These are phyloP conservation scores for Crioceris asparagi DNA, from an alignment of 2,888 invertebrate species.

Conservation along the genomic window DNA sequence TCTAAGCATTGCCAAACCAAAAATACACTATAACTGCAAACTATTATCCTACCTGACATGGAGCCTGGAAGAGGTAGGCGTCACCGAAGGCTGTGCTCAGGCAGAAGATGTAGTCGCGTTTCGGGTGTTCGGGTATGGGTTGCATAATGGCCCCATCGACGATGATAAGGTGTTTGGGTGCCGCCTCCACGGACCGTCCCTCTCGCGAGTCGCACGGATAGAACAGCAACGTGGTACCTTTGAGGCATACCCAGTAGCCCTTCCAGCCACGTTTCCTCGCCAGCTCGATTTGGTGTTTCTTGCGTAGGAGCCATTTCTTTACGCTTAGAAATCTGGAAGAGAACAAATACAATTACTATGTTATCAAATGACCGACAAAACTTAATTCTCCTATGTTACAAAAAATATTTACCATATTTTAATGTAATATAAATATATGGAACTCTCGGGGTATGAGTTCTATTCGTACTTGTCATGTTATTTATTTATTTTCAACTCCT, in stretches of 20 bases:
- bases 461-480: too few relatives aligned
- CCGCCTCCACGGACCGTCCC: conserved; percentile 81
- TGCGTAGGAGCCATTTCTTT: conserved; percentile 94
- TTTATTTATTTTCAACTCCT: too few relatives aligned
- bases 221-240: conserved; percentile 91
- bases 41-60: conserved; percentile 63
- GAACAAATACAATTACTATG: conserved; percentile 1
- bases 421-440: too few relatives aligned
- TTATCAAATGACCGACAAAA: too few relatives aligned
- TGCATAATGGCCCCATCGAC: conserved; percentile 97
- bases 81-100: conserved; percentile 96
- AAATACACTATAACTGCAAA: too few relatives aligned
- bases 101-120: conserved; percentile 95
- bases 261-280: conserved; percentile 96
- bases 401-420: too few relatives aligned
- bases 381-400: too few relatives aligned
- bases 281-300: conserved; percentile 93
- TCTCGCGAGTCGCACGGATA: conserved; percentile 92
- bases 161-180: conserved; percentile 90
- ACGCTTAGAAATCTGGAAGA: conserved; percentile 82
- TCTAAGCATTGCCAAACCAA: too few relatives aligned
- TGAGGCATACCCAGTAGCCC: conserved; percentile 96
- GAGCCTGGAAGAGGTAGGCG: conserved; percentile 93
- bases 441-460: too few relatives aligned
- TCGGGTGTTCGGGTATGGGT: conserved; percentile 97